phyloP scores from a whole-genome alignment of 37 sponge, comb jelly and placozoan species.

The Ianthella basta region DNA sequence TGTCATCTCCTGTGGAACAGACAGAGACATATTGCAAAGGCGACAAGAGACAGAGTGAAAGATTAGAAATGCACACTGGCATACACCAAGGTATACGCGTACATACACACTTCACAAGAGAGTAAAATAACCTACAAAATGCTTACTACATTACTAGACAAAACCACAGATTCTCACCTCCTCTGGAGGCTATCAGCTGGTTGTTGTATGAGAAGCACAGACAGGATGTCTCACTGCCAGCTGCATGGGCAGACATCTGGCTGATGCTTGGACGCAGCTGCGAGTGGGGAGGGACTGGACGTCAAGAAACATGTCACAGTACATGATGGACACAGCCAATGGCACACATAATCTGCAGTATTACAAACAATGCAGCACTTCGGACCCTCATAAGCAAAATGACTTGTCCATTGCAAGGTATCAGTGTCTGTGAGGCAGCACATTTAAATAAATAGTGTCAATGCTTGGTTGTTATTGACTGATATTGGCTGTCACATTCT shows the following conservation, averaged over 20 bases:
- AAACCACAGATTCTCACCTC: too few species aligned
- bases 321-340: too few species aligned
- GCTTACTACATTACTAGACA: not conserved
- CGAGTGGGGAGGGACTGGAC: not conserved
- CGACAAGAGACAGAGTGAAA: not conserved
- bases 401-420: too few species aligned
- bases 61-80: not conserved
- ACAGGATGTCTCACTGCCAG: slow-evolving; percentile 80
- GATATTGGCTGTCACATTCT: too few species aligned
- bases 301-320: not conserved
- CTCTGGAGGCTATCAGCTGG: slow-evolving; percentile 77
- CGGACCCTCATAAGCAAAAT: too few species aligned
- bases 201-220: slow-evolving; percentile 75
- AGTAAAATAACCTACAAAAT: not conserved
- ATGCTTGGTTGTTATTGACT: not conserved
- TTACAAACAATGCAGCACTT: too few species aligned
- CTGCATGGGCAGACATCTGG: slow-evolving; percentile 71
- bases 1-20: slow-evolving; percentile 78
- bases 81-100: not conserved
- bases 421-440: too few species aligned
- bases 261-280: slow-evolving; percentile 65
- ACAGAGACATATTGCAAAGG: not conserved
- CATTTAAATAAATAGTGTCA: too few species aligned
- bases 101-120: not conserved
- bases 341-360: too few species aligned